A percentile compares a stretch with the other conserved stretches of the same genome.
Conservation (phyloP, 2,888 invertebrate genomes). For the Lordiphosa fenestrarum region DNA sequence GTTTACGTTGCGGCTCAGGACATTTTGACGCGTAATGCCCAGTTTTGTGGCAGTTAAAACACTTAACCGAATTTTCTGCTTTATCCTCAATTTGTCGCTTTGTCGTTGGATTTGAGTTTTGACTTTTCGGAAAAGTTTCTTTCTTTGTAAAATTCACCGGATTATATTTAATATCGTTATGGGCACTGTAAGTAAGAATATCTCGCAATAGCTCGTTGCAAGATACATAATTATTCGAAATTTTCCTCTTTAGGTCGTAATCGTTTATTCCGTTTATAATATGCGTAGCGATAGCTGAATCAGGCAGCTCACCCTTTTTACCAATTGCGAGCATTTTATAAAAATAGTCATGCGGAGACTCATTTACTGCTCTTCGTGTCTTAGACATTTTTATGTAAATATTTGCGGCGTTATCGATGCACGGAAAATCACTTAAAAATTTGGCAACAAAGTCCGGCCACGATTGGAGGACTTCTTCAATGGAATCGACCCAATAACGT, state of each 20-base stretch:
- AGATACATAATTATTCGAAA: background rate
- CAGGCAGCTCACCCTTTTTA: background rate
- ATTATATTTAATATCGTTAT: too few species aligned
- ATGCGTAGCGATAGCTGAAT: background rate
- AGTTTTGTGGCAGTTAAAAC: too few species aligned
- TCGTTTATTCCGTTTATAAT: background rate
- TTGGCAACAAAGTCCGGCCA: background rate
- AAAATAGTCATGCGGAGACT: too few species aligned
- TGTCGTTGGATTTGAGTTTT: too few species aligned
- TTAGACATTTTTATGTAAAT: background rate
- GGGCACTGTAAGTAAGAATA: too few species aligned
- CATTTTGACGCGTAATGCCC: too few species aligned
- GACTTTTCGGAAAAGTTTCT: too few species aligned
- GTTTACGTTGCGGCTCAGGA: too few species aligned
- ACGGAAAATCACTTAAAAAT: background rate
- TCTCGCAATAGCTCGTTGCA: background rate
- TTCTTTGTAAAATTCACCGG: too few species aligned
- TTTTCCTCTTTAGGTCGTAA: too few species aligned
- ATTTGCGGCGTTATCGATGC: background rate
- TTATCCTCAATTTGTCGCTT: too few species aligned
- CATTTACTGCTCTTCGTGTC: background rate
- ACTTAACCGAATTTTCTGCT: too few species aligned
- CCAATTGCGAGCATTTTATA: background rate
- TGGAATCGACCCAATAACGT: conserved; percentile 1
- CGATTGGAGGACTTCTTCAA: background rate